These are phyloP conservation scores for Molorchus minor DNA, from an alignment of 2,888 invertebrate species.

Conservation along the genomic window DNA sequence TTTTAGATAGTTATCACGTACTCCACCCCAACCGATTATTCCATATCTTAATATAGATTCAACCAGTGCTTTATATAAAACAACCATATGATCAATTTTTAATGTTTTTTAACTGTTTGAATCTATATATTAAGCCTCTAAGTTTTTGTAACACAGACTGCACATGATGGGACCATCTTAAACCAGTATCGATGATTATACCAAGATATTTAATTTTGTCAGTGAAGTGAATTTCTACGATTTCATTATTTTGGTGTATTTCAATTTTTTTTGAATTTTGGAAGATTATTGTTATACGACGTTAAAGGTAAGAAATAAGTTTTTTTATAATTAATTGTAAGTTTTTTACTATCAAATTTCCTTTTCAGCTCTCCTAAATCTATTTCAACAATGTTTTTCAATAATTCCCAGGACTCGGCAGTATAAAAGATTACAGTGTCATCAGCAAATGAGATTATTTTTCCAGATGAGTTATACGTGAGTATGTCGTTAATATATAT, in stretches of 20 bases:
- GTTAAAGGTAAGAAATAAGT: not conserved
- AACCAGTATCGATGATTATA: not conserved
- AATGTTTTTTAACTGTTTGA: not conserved
- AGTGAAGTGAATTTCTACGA: too few relatives aligned
- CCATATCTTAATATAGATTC: slow-evolving; percentile 1
- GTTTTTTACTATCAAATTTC: not conserved
- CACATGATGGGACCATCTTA: not conserved
- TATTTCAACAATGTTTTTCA: not conserved
- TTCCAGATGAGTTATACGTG: too few relatives aligned
- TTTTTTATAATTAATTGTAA: slow-evolving; percentile 10
- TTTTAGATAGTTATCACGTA: not conserved
- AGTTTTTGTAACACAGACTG: not conserved
- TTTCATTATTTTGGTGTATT: not conserved
- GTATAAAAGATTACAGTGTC: too few relatives aligned
- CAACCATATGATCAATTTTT: too few relatives aligned
- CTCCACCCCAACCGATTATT: slow-evolving; percentile 7
- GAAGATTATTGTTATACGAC: not conserved
- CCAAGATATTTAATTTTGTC: not conserved
- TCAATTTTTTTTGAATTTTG: not conserved
- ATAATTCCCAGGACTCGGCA: not conserved
- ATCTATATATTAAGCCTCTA: not conserved
- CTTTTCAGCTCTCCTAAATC: not conserved
- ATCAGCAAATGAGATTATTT: too few relatives aligned
- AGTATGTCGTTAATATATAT: too few relatives aligned
- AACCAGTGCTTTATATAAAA: not conserved